These are phyloP conservation scores for Hyposoter dolosus DNA, from an alignment of 2,888 invertebrate genomes.

Conservation along the genomic window DNA sequence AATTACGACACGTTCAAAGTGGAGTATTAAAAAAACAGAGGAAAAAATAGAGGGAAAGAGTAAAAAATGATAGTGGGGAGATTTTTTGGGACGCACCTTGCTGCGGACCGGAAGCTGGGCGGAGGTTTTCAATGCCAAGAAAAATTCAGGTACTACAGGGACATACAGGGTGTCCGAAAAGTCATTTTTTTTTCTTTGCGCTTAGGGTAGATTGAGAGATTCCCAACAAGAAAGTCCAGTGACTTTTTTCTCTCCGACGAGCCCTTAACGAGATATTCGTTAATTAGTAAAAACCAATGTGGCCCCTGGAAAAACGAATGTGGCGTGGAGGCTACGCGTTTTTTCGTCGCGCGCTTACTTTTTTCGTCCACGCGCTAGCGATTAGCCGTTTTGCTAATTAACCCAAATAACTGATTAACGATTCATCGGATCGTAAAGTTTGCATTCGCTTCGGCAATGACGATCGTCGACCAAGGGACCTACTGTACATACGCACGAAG, in stretches of 20 bases:
- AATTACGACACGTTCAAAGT: constrained; percentile 38
- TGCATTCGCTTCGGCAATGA: not conserved
- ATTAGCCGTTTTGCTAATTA: not conserved
- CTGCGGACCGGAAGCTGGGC: constrained; percentile 41
- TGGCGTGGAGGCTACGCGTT: no score
- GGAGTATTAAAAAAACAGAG: not conserved
- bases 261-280: not conserved
- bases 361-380: not conserved
- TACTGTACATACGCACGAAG: not conserved
- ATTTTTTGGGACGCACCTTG: constrained; percentile 54
- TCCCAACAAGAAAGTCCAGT: not conserved
- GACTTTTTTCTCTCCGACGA: not conserved
- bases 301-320: no score
- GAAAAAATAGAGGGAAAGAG: not conserved
- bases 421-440: not conserved
- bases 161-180: not conserved
- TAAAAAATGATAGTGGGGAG: constrained; percentile 14
- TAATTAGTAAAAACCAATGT: not conserved
- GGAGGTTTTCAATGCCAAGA: constrained; percentile 20
- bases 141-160: constrained; percentile 4
- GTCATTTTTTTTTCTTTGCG: not conserved
- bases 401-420: not conserved
- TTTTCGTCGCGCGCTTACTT: not conserved
- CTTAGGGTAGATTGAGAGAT: not conserved
- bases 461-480: not conserved